phyloP scores from a whole-genome alignment of 1,140 invertebrate genomes.

The Drosophila ambigua region DNA sequence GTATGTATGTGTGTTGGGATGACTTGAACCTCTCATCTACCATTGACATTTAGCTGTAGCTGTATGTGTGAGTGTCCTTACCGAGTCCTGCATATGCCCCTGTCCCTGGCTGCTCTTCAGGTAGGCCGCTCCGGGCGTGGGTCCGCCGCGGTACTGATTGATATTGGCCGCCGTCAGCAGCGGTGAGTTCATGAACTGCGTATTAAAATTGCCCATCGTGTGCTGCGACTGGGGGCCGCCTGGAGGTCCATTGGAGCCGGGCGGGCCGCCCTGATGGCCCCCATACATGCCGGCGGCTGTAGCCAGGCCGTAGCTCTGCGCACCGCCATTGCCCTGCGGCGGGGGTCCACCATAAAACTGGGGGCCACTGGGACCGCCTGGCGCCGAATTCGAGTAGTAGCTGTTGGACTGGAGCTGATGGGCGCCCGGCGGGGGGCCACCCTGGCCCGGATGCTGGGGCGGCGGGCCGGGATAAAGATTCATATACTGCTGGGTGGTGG shows the following conservation, averaged over 20 bases:
- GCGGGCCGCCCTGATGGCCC: slow-evolving; percentile 76
- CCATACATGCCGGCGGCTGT: slow-evolving; percentile 85
- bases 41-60: too few species aligned
- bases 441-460: slow-evolving; percentile 84
- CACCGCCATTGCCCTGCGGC: slow-evolving; percentile 84
- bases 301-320: slow-evolving; percentile 85
- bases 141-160: slow-evolving; percentile 82
- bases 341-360: slow-evolving; percentile 80
- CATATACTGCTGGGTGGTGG: slow-evolving; percentile 83
- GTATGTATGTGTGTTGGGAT: slow-evolving; percentile 10
- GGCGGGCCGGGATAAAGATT: slow-evolving; percentile 82
- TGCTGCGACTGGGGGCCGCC: slow-evolving; percentile 77
- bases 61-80: slow-evolving; percentile 49
- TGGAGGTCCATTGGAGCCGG: slow-evolving; percentile 63
- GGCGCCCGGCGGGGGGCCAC: slow-evolving; percentile 83
- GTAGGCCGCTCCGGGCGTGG: slow-evolving; percentile 85
- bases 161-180: slow-evolving; percentile 77
- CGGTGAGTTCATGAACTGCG: slow-evolving; percentile 84
- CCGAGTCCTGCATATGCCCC: slow-evolving; percentile 84
- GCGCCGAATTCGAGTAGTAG: slow-evolving; percentile 86
- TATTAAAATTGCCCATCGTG: slow-evolving; percentile 83
- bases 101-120: slow-evolving; percentile 86
- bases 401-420: slow-evolving; percentile 86
- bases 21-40: too few species aligned
- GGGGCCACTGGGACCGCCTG: slow-evolving; percentile 84